Base-by-base conservation (phyloP, 2,888 invertebrate species). In the Parnassius glacialis region DNA sequence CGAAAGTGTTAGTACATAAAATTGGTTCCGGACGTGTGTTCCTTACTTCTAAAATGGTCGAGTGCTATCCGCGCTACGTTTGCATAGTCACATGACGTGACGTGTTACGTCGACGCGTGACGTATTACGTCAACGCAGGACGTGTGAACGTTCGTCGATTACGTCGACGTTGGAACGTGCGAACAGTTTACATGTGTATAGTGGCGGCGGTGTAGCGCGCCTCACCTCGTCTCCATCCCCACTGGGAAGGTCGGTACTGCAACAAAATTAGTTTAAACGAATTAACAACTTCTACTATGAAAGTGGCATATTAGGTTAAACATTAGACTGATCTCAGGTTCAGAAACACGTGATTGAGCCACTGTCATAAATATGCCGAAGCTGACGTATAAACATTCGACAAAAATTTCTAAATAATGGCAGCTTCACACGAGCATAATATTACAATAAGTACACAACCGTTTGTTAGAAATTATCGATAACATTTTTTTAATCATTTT, bases 181-280 rank as follows among this genome's bases (percentile, higher is more conserved):
- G 2, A 13, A 13, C 45, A 10, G 43, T 55, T 85, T 93, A 98
- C 97, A 97, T 98, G 88, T 98, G 98, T 84, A 98, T 97, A 66
- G 98, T 97, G 60, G 98, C 97, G 47, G 97, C 97, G 25, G 97
- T 97, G 89, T 98, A 98, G 76, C 97, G 95, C 10, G 97, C 97
- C 84, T 97, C 97, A 11, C 97, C 97, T 75, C 97, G 93, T 74
- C 96, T 93, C 96, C 97, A 97, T 75, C 95, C 95, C 97, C 97
- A 97, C 72, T 97, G 97, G 73, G 96, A 97, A 67, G 98, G 98
- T 68, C 98, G 98, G 85, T 98, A 98, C 98, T 98, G 93, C 1
- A 64, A 67, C 53, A 11, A 12, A 25, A 58, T 65, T 5, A n/a
- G 1, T 13, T 45, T 45, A n/a, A 25, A 25, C 25, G 3, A 25